Base-by-base conservation (phyloP, 2,888 invertebrate genomes). In the Drosophila mercatorum region DNA sequence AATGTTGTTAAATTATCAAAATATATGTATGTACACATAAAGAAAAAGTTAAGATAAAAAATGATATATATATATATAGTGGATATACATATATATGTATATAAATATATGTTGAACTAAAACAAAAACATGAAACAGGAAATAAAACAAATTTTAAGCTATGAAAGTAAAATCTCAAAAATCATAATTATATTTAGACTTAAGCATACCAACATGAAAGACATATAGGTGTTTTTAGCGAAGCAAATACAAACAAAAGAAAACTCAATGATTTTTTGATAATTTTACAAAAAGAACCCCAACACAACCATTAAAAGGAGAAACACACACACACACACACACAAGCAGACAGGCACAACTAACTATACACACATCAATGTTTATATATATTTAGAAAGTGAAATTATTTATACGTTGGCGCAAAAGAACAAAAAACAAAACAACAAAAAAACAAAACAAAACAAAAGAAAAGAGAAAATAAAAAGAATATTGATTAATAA, bases 351-450 rank as follows among this genome's bases (percentile, higher is more conserved):
- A 87, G 58, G 72, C 80, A 83, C 78, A 81, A 74, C 69, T 64
- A 78, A 74, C 70, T 68, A 68, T 79, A 82, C 68, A 82, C 65
- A 80, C 77, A 84, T 75, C 68, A 78, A 90, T 80, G 77, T 88
- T 89, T 88, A 90, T 88, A 89, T 78, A 90, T 86, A 88, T 89
- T 81, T 89, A 90, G 86, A 85, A 88, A 84, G 83, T 80, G 83
- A 81, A 86, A 81, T 86, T 88, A 86, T 88, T 88, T 83, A 81
- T 86, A 82, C 72, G 80, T 87, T 88, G 83, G 81, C 83, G 89
- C 87, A 86, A 81, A 86, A 75, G 84, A 84, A 81, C 87, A 81
- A 81, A 76, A 60, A 55, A 40, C 56, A 65, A 59, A 65, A 59
- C 36, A 44, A 47, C 52, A 57, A 62, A 14, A 43, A 56, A 49